Percentiles rank a stretch among this genome's conserved stretches.
Evolutionary conservation across 2,888 invertebrate genomes (phyloP).

Genomic region (Dugesia japonica): DNA sequence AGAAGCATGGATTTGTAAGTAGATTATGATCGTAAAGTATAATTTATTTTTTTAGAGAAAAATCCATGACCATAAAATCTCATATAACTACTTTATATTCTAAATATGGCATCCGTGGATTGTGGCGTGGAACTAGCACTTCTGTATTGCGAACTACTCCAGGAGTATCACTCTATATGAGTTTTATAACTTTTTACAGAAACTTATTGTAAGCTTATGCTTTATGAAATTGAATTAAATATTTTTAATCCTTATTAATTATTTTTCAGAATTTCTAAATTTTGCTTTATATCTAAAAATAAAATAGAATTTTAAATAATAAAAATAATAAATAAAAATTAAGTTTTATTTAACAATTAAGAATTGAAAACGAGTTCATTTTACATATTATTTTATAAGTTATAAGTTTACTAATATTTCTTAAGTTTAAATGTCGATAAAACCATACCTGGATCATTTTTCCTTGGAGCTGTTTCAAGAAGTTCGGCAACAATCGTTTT

Average conservation of each 20-base stretch:
- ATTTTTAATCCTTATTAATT: too few species aligned
- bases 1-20: background rate
- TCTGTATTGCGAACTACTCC: background rate
- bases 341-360: too few species aligned
- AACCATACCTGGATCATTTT: background rate
- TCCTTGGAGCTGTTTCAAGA: background rate
- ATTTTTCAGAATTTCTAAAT: too few species aligned
- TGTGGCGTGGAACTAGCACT: slow-evolving; percentile 10
- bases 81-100: background rate
- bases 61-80: background rate
- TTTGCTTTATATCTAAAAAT: too few species aligned
- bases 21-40: background rate
- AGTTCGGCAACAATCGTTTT: background rate
- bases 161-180: slow-evolving; percentile 17
- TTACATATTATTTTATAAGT: too few species aligned
- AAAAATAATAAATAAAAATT: too few species aligned
- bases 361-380: too few species aligned
- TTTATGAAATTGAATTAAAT: too few species aligned
- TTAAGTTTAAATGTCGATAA: background rate
- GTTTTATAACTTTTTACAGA: slow-evolving; percentile 1
- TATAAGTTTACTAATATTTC: too few species aligned
- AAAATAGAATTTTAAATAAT: too few species aligned
- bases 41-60: background rate
- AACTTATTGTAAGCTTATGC: background rate
- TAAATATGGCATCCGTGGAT: background rate